Percentiles rank a stretch among this genome's conserved stretches.
Conservation (phyloP, 2,797 vertebrate species). For the Sebastes paucispinis region DNA sequence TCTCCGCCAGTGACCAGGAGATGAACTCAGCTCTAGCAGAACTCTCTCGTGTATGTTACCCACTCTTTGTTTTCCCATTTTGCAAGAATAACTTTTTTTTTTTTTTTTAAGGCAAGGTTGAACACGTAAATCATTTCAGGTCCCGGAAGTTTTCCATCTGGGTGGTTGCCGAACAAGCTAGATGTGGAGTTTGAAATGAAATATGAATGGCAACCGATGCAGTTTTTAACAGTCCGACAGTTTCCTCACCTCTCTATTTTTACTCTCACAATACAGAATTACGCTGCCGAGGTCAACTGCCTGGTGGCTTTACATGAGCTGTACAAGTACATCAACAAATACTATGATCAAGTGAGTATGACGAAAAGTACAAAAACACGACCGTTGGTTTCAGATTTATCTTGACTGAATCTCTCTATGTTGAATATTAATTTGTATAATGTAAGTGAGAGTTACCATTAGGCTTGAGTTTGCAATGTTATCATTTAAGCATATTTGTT, state of each 20-base stretch:
- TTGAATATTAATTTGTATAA: neutral
- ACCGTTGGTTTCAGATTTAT: neutral
- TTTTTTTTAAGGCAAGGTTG: neutral
- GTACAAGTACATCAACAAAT: slow-evolving; percentile 99
- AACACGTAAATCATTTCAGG: slow-evolving; percentile 21
- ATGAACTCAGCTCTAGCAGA: slow-evolving; percentile 97
- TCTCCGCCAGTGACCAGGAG: slow-evolving; percentile 96
- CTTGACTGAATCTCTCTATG: neutral
- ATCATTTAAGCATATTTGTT: no score
- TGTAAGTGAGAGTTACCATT: neutral
- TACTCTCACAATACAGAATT: slow-evolving; percentile 84
- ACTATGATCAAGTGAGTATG: slow-evolving; percentile 94
- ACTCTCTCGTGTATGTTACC: slow-evolving; percentile 88
- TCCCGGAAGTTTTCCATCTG: slow-evolving; percentile 1
- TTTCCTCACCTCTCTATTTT: slow-evolving; percentile 34
- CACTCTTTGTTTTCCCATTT: neutral
- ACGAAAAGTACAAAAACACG: neutral
- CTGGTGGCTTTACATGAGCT: slow-evolving; percentile 94
- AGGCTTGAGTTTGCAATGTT: no score
- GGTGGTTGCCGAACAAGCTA: neutral
- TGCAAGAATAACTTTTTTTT: neutral
- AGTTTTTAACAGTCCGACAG: slow-evolving; percentile 21
- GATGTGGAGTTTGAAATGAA: slow-evolving; percentile 34
- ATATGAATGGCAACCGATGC: slow-evolving; percentile 15
- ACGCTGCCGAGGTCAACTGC: slow-evolving; percentile 93